Base-by-base conservation (phyloP, 2,888 invertebrate species). In the Gryllus longicercus region DNA sequence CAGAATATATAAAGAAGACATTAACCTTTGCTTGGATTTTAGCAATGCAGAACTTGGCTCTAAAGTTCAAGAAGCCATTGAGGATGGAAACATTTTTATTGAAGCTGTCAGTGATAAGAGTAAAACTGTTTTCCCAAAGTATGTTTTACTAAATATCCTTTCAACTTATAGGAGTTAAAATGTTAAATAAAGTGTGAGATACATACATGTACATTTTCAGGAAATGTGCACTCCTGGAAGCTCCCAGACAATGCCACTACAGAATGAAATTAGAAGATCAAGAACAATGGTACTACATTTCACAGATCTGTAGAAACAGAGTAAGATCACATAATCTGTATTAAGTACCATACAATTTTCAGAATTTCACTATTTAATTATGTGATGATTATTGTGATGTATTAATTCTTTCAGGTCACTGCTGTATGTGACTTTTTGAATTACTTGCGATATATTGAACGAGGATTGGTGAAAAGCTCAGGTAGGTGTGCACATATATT, bases 401-500 rank as follows among this genome's bases (percentile, higher is more conserved):
- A 83, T 82, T 79, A 85, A 83, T 84, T 80, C 83, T 87, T 89
- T 49, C 89, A 94, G 94, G 93, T 94, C 84, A 93, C 92, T 84
- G 91, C 94, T 75, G 94, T 94, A 81, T 94, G 94, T 88, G 93
- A 95, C 88, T 93, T 94, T 87, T 91, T 93, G 84, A 94, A 94
- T 84, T 95, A 94, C 87, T 88, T 95, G 82, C 90, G 94, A 84
- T 95, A 95, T 86, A 92, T 95, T 83, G 91, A 93, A 85, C 90
- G 93, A 84, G 95, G 95, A 81, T 89, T 95, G 82, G 94, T 95
- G 77, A 94, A 94, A 88, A 92, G 92, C 86, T 92, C 92, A 86
- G 91, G 93, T 93, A 87, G 88, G 87, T 14, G 12, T 63, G 93
- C 93, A 87, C 88, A 87, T 14, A 8, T 63, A 63, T 18, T 63